Base-by-base conservation (phyloP, 2,888 invertebrate species). In the Melikaiella ostensackeni region DNA sequence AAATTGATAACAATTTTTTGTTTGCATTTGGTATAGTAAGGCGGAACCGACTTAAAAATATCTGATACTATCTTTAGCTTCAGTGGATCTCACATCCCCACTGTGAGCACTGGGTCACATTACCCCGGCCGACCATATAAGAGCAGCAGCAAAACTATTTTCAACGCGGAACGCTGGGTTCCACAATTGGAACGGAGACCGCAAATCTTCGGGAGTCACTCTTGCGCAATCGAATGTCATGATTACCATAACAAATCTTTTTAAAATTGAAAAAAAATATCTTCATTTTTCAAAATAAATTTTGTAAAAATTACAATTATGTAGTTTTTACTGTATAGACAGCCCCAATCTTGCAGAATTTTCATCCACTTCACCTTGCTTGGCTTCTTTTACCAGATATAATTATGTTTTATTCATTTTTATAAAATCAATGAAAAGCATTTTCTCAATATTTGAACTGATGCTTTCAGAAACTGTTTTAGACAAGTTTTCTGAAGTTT, bases 61-160 rank as follows among this genome's bases (percentile, higher is more conserved):
- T 85, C 84, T 77, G 78, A 76, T 80, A 86, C 89, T 90, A 90
- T 90, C 88, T 89, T 85, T 84, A 88, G 88, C 80, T 73, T 75
- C 74, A 70, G 62, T 79, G 76, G 73, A 78, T 81, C 76, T 79
- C 75, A 59, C 74, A 76, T 79, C 80, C 79, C 80, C 79, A 79
- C 81, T 80, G 57, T 38, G 13, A 77, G 77, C 84, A 84, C 85
- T 89, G 88, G 88, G 86, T 90, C 89, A 88, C 84, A 87, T 89
- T 89, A 90, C 90, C 86, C 88, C 86, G 83, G 85, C 88, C 86
- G 85, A 84, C 91, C 91, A 91, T 91, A 91, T 91, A 91, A 89
- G 91, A 89, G 84, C 90, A 89, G 86, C 85, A 81, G 78, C 81
- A 82, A 75, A 85, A 88, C 90, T 91, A 90, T 91, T 91, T 91